Evolutionary conservation across 2,113 vertebrate species (phyloP).

Genomic region (Serinus canaria): DNA sequence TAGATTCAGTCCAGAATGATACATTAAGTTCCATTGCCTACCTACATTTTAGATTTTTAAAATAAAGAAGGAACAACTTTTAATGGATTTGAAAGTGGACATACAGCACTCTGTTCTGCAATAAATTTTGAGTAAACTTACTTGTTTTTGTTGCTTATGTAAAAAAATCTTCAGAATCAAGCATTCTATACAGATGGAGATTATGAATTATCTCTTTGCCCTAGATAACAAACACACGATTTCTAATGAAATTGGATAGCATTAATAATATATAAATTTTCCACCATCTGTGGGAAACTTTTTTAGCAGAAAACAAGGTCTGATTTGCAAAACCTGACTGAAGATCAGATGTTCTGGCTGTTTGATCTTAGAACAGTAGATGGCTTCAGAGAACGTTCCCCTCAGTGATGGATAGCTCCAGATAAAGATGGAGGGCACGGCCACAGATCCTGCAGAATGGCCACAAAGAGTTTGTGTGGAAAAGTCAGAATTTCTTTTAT

Average conservation of each 20-base stretch:
- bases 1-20: not conserved
- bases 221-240: slow-evolving; percentile 62
- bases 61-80: not conserved
- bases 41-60: not conserved
- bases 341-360: not conserved
- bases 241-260: slow-evolving; percentile 66
- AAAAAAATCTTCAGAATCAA: slow-evolving; percentile 54
- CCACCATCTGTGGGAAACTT: slow-evolving; percentile 63
- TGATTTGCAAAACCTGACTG: slow-evolving; percentile 41
- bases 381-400: not conserved
- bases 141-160: not conserved
- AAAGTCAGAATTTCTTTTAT: not conserved
- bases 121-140: not conserved
- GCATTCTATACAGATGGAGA: slow-evolving; percentile 47
- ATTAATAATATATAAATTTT: slow-evolving; percentile 72
- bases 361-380: slow-evolving; percentile 30
- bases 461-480: not conserved
- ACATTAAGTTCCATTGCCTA: not conserved
- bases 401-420: not conserved
- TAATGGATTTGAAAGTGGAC: not conserved
- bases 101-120: not conserved
- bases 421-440: not conserved
- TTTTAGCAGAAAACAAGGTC: slow-evolving; percentile 47
- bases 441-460: not conserved
- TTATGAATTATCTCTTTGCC: slow-evolving; percentile 56